A percentile compares a stretch with the other conserved stretches of the same genome.
Conservation (phyloP, 2,113 vertebrate species). For the Xiphophorus couchianus region DNA sequence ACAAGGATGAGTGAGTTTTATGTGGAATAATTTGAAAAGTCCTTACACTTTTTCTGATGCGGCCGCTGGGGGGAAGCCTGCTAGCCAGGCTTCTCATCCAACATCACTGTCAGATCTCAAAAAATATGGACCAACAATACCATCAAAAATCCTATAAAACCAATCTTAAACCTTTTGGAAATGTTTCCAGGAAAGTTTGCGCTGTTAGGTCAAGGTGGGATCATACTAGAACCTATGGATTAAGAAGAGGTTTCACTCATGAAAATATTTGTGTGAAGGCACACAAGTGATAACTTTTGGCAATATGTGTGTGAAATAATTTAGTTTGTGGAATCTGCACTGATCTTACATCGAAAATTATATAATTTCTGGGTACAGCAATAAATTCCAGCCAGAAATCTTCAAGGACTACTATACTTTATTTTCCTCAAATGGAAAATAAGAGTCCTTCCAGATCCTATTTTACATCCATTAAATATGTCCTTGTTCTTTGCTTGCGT, state of each 20-base stretch:
- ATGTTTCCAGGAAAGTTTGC: not conserved
- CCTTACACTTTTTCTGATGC: no score
- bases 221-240: not conserved
- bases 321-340: not conserved
- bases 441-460: no score
- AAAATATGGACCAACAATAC: not conserved
- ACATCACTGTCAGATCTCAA: not conserved
- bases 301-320: not conserved
- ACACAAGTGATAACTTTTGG: not conserved
- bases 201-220: not conserved
- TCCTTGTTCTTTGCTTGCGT: not conserved
- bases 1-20: no score
- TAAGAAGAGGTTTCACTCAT: no score
- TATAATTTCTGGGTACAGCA: not conserved
- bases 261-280: no score
- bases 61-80: no score
- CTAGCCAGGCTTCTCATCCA: not conserved
- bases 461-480: no score
- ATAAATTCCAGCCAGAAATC: not conserved
- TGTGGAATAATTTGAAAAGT: no score
- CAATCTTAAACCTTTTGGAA: no score
- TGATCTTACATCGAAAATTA: not conserved
- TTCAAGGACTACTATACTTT: not conserved
- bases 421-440: not conserved
- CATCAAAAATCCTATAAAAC: not conserved